Base-by-base conservation (phyloP, 2,113 vertebrate species). In the Neopipo cinnamomea region DNA sequence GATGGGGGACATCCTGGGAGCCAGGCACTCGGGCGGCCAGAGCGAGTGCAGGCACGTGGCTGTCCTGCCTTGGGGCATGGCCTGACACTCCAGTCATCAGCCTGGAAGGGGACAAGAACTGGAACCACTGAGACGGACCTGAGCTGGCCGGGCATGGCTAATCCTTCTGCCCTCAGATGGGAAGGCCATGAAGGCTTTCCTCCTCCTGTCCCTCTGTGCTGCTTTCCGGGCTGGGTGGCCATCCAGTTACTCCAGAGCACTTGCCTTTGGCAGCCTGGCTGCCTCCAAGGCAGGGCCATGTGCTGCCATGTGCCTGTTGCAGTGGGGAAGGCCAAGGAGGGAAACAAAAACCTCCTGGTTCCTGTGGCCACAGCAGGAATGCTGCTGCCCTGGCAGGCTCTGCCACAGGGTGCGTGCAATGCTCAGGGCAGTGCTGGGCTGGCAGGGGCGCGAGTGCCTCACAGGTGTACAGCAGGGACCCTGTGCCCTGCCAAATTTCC, bases 371-470 rank as follows among this genome's bases (percentile, higher is more conserved):
- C 0, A 1, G 61, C 61, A 74, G 47, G 65, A 72, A 44, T 0
- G 7, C 50, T 21, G 68, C 47, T 91, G 73, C 21, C 66, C 28
- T 0, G 0, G 28, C 50, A 28, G 35, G 66, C 73, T 92, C 56
- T 75, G 84, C 71, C 56, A 39, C 1, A 2, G 55, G 39, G 59
- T 12, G 3, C 53, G 44, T 71, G 59, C 89, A 67, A 7, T n/a
- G 81, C 95, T 83, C 5, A 10, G 8, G 81, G 96, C 89, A 96
- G 87, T 27, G 92, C 94, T 50, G 62, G 67, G 89, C 94, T 94
- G 91, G 87, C 70, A 77, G 86, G 42, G 20, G 35, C 0, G 1
- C 5, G 27, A 31, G 11, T 21, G 35, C 89, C 59, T 68, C 20
- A 6, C 6, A 28, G 58, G 67, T 1, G 7, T 55, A 56, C 4